These are phyloP conservation scores for Apamea epomidion DNA, from an alignment of 2,888 invertebrate genomes.

Conservation along the genomic window DNA sequence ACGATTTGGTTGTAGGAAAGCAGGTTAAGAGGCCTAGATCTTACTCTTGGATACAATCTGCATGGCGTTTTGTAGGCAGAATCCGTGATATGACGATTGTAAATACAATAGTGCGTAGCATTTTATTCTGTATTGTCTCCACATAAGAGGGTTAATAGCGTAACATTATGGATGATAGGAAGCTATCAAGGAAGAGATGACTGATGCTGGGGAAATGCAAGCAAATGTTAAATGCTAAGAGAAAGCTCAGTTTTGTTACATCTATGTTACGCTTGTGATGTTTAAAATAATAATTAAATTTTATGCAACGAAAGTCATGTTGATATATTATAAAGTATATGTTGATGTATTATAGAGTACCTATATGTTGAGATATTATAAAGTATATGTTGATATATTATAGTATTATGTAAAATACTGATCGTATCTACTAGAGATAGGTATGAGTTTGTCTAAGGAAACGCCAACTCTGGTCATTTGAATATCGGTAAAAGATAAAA, in stretches of 20 bases:
- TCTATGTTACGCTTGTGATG: slow-evolving; percentile 22
- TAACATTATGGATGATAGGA: slow-evolving; percentile 16
- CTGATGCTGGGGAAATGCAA: slow-evolving; percentile 24
- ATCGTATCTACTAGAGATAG: not conserved
- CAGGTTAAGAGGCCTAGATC: slow-evolving; percentile 71
- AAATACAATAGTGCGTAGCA: slow-evolving; percentile 17
- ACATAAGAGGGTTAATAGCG: slow-evolving; percentile 25
- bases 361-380: slow-evolving; percentile 8
- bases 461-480: not conserved
- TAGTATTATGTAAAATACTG: slow-evolving; percentile 21
- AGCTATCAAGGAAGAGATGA: slow-evolving; percentile 30
- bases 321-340: not conserved
- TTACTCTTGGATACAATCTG: slow-evolving; percentile 56
- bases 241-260: slow-evolving; percentile 40
- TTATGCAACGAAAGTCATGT: slow-evolving; percentile 29
- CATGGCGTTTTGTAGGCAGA: slow-evolving; percentile 31
- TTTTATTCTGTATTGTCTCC: slow-evolving; percentile 37
- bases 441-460: not conserved
- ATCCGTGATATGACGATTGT: slow-evolving; percentile 31
- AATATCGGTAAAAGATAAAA: not conserved
- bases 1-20: slow-evolving; percentile 76
- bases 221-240: slow-evolving; percentile 39
- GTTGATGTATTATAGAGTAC: too few species aligned
- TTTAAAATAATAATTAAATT: slow-evolving; percentile 36
- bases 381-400: too few species aligned